Base-by-base conservation (phyloP, 2,797 vertebrate genomes). In the Coilia nasus region DNA sequence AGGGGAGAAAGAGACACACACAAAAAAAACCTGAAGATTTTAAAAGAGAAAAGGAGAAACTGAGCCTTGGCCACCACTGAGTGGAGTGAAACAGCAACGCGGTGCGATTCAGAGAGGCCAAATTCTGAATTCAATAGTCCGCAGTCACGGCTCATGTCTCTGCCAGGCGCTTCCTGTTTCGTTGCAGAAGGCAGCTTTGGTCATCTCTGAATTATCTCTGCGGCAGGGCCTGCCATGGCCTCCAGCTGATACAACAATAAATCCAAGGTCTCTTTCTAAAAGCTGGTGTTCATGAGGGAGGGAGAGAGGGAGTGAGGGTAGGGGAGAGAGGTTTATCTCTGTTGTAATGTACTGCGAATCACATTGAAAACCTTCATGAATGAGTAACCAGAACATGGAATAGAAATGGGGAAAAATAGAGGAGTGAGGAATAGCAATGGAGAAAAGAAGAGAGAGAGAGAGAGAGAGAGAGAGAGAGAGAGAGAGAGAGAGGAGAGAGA, bases 321-420 rank as follows among this genome's bases (percentile, higher is more conserved):
- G 83, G 75, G 85, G 67, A 82, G 84, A 62, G 83, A 56, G 47
- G 84, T 90, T 87, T 83, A 91, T 90, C 88, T 85, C 80, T 80
- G 28, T 85, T 75, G 81, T 86, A 87, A 90, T 23, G 85, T 89
- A 90, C 86, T 88, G 86, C 85, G 85, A 92, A 91, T 92, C 91
- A 91, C 86, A 91, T 90, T 90, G 64, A 91, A 91, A 92, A 90
- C 89, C 89, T 91, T 91, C 92, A 93, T 92, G 92, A 94, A 92
- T 92, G 91, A 94, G 90, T 92, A 91, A 93, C 88, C 90, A 90
- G 84, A 89, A 83, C 7, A 12, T 1, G 60, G 47, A 75, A 6
- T 21, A 15, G 80, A 14, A 83, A 85, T 46, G 31, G 75, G 47
- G 17, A 31, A 23, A 44, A 59, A 60, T 31, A 23, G 54, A 54